Conservation (phyloP, 2,113 vertebrate species). For the Halcyon malimbica region DNA sequence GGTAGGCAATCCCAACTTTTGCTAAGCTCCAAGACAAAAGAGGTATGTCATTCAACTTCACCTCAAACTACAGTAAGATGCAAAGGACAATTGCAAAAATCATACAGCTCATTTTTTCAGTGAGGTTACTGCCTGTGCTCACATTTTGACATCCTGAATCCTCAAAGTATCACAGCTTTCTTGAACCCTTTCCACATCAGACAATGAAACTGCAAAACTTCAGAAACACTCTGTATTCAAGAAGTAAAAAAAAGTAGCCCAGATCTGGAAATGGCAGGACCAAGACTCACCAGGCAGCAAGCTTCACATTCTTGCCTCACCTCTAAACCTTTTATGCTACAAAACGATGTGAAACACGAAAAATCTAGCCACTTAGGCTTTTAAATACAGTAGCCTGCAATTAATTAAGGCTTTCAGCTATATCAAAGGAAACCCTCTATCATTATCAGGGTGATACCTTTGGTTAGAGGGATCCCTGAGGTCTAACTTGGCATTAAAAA, state of each 20-base stretch:
- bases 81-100: background rate
- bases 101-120: background rate
- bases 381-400: background rate
- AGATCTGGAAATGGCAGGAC: background rate
- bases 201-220: background rate
- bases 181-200: background rate
- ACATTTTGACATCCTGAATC: background rate
- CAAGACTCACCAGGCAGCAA: background rate
- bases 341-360: background rate
- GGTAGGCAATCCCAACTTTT: background rate
- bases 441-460: background rate
- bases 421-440: background rate
- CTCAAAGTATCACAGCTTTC: background rate
- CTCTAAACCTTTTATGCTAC: background rate
- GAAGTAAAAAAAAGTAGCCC: background rate
- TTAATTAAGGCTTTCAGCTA: background rate
- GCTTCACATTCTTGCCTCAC: background rate
- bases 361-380: background rate
- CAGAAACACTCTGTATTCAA: background rate
- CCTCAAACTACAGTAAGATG: background rate
- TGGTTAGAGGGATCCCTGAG: background rate
- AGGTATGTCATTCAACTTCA: background rate
- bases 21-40: background rate
- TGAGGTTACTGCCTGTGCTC: background rate
- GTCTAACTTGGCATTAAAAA: background rate